Conservation (phyloP, 2,888 invertebrate genomes). For the Villa cingulata region DNA sequence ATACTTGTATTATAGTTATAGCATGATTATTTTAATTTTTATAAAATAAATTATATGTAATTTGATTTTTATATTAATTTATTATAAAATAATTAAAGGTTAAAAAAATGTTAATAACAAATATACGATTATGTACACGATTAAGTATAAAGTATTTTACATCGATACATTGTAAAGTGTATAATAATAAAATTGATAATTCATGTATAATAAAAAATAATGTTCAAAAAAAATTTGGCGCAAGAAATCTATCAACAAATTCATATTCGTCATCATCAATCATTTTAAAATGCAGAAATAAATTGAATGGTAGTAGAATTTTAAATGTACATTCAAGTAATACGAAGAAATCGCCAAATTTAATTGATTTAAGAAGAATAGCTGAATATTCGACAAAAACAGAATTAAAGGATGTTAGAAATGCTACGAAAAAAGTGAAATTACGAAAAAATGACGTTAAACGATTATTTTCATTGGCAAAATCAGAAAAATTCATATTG, state of each 20-base stretch:
- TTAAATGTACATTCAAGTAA: no score
- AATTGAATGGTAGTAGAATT: no score
- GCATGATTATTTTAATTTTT: no score
- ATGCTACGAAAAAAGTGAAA: constrained; percentile 14
- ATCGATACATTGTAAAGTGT: constrained; percentile 1
- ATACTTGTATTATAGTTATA: no score
- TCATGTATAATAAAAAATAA: not conserved
- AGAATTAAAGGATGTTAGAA: constrained; percentile 1
- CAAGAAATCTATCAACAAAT: not conserved
- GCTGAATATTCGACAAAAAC: not conserved
- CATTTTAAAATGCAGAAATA: no score
- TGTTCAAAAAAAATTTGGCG: not conserved
- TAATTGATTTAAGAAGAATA: not conserved
- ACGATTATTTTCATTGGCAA: constrained; percentile 25
- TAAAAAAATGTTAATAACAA: constrained; percentile 5
- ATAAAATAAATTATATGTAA: no score
- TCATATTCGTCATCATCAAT: no score
- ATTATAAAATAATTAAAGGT: not conserved
- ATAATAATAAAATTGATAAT: not conserved
- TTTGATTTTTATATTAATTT: no score
- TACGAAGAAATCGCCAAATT: no score
- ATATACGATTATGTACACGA: constrained; percentile 4
- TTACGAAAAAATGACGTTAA: constrained; percentile 21
- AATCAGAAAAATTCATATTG: constrained; percentile 26
- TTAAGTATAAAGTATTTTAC: constrained; percentile 3